These are phyloP conservation scores for Heptranchias perlo DNA, from an alignment of 2,113 vertebrate genomes.

Conservation along the genomic window DNA sequence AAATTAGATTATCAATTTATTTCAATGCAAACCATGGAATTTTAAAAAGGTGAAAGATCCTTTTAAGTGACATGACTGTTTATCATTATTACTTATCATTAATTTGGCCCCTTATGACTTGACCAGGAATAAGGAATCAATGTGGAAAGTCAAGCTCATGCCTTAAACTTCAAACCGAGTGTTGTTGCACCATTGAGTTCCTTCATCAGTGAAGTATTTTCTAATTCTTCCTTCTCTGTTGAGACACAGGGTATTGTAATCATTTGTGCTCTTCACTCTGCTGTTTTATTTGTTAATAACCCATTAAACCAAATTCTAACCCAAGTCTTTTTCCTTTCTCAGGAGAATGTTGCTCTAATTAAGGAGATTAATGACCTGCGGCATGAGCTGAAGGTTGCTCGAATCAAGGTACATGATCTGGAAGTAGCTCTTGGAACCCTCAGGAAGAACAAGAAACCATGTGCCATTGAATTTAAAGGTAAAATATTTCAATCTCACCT, in stretches of 20 bases:
- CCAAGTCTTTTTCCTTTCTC: conserved; percentile 39
- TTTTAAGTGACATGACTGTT: not conserved
- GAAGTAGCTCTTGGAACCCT: conserved; percentile 49
- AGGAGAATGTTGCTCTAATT: conserved; percentile 68
- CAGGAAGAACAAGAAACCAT: conserved; percentile 52
- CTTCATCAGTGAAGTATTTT: not conserved
- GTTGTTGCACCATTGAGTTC: not conserved
- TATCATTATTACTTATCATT: not conserved
- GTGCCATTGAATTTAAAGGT: conserved; percentile 53
- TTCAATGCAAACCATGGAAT: not conserved
- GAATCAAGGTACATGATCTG: conserved; percentile 52
- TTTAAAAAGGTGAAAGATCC: not conserved
- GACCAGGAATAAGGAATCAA: not conserved
- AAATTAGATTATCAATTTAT: not conserved
- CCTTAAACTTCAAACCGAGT: not conserved
- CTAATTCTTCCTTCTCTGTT: not conserved
- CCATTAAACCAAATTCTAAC: not conserved
- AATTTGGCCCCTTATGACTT: not conserved
- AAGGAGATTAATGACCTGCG: conserved; percentile 65
- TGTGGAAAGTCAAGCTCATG: not conserved
- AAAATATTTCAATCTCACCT: conserved; percentile 35
- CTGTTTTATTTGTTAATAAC: not conserved
- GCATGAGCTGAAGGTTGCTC: conserved; percentile 55
- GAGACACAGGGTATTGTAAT: not conserved
- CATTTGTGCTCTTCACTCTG: not conserved